Evolutionary conservation across 1,140 invertebrate genomes (phyloP).

Genomic region (Aradophagus sp.): DNA sequence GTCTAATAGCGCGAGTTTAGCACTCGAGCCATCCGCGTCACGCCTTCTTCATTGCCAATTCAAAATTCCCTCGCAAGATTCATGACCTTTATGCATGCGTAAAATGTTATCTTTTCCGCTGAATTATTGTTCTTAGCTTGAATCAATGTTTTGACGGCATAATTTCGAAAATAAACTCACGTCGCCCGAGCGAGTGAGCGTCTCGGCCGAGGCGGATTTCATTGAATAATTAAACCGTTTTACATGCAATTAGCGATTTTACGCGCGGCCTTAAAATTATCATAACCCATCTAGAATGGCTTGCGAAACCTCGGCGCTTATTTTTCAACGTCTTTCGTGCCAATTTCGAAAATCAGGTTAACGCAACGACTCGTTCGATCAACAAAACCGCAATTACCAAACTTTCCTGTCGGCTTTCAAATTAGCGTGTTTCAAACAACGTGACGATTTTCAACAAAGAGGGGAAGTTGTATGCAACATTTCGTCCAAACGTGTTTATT

Average conservation of each 20-base stretch:
- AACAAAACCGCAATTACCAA: conserved; percentile 34
- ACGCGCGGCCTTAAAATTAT: conserved; percentile 20
- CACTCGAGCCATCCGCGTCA: conserved; percentile 22
- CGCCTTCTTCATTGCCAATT: conserved; percentile 44
- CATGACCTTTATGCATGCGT: conserved; percentile 34
- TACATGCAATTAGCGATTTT: conserved; percentile 28
- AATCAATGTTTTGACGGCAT: conserved; percentile 23
- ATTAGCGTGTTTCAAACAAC: too few species aligned
- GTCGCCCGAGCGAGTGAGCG: not conserved
- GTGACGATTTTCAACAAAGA: too few species aligned
- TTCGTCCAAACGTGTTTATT: too few species aligned
- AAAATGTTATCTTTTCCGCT: conserved; percentile 29
- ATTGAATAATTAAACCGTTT: conserved; percentile 18
- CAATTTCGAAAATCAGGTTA: conserved; percentile 48
- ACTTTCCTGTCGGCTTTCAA: too few species aligned
- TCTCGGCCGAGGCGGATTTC: not conserved
- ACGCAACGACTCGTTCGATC: conserved; percentile 6
- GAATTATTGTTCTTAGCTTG: conserved; percentile 19
- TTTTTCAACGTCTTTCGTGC: conserved; percentile 28
- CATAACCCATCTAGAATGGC: conserved; percentile 17
- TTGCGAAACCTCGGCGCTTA: conserved; percentile 13
- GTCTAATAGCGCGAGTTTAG: conserved; percentile 17
- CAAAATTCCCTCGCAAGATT: conserved; percentile 33
- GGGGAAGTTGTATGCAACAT: too few species aligned
- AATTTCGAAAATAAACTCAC: conserved; percentile 25